These are phyloP conservation scores for Apotomis turbidana DNA, from an alignment of 2,888 invertebrate species.

Conservation along the genomic window DNA sequence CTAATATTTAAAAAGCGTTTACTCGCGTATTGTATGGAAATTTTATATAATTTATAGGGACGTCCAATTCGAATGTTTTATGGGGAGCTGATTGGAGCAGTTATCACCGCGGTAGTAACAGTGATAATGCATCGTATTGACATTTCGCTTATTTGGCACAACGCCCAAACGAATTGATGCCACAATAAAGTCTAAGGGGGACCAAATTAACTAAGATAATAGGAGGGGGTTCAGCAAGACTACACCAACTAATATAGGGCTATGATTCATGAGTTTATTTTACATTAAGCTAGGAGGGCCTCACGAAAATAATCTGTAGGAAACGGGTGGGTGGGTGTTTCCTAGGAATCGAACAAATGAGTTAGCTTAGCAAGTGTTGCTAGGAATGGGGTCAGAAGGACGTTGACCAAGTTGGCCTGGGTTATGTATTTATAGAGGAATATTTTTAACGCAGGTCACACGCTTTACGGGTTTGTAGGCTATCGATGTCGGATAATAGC, in stretches of 20 bases:
- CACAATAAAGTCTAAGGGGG: slow-evolving; percentile 71
- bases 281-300: slow-evolving; percentile 11
- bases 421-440: slow-evolving; percentile 32
- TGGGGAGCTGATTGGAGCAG: slow-evolving; percentile 22
- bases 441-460: slow-evolving; percentile 36
- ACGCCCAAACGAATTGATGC: slow-evolving; percentile 69
- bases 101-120: slow-evolving; percentile 54
- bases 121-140: slow-evolving; percentile 80
- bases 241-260: slow-evolving; percentile 56
- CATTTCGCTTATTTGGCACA: slow-evolving; percentile 75
- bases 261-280: slow-evolving; percentile 14
- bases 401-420: slow-evolving; percentile 32
- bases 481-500: slow-evolving; percentile 12
- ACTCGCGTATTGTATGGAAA: neutral
- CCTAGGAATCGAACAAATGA: slow-evolving; percentile 26
- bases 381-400: slow-evolving; percentile 39
- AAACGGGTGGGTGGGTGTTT: slow-evolving; percentile 12
- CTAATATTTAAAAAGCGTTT: slow-evolving; percentile 1
- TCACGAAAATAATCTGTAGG: slow-evolving; percentile 6
- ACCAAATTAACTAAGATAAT: slow-evolving; percentile 71
- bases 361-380: slow-evolving; percentile 33
- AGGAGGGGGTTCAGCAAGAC: slow-evolving; percentile 58
- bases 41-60: slow-evolving; percentile 7
- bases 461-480: slow-evolving; percentile 23
- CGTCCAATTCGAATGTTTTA: slow-evolving; percentile 25